These are phyloP conservation scores for Equus przewalskii DNA, from an alignment of 2,113 vertebrate species.

Conservation along the genomic window DNA sequence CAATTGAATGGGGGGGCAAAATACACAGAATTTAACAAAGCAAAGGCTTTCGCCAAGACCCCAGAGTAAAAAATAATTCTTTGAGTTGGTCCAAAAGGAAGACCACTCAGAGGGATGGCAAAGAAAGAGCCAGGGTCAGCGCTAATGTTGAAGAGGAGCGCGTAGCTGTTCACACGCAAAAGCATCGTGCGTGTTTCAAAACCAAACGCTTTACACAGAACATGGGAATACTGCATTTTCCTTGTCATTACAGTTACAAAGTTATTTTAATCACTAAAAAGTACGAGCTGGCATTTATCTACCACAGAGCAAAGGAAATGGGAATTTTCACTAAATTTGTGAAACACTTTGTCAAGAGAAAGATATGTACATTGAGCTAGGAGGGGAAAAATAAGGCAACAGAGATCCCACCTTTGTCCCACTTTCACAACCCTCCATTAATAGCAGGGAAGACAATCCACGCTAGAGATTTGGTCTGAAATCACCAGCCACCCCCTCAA, in stretches of 20 bases:
- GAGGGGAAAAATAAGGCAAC: fast-evolving
- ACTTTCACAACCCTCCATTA: fast-evolving
- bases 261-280: background rate
- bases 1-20: background rate
- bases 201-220: background rate
- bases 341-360: background rate
- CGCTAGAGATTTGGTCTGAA: fast-evolving
- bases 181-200: fast-evolving
- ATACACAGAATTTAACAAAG: background rate
- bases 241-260: background rate
- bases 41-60: background rate
- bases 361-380: fast-evolving
- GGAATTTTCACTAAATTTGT: background rate
- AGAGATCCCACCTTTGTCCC: fast-evolving
- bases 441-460: background rate
- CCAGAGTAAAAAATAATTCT: background rate
- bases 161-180: fast-evolving
- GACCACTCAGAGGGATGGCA: no score
- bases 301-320: background rate
- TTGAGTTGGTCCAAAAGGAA: background rate
- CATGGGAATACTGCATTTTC: fast-evolving
- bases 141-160: fast-evolving
- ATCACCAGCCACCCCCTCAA: fast-evolving
- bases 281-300: no score
- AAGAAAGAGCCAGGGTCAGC: background rate